phyloP scores from a whole-genome alignment of 2,888 invertebrate species.

The Leucophenga maculata region DNA sequence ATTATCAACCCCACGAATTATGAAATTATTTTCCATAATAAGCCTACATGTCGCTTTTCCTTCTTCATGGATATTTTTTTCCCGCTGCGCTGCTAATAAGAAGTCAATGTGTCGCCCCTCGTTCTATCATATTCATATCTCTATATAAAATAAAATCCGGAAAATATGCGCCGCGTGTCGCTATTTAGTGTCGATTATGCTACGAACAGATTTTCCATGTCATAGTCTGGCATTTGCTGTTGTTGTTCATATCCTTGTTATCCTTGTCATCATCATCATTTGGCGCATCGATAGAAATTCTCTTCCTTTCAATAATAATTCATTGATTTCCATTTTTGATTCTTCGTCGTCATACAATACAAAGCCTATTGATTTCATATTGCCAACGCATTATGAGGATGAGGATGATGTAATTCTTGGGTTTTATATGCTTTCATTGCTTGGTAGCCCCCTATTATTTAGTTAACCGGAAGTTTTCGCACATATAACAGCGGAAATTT shows the following conservation, averaged over 20 bases:
- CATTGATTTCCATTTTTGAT: background rate
- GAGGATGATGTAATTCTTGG: constrained; percentile 15
- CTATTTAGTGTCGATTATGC: constrained; percentile 72
- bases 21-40: constrained; percentile 73
- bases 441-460: background rate
- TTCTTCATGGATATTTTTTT: background rate
- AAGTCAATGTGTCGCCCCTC: constrained; percentile 33
- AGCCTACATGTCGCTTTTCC: constrained; percentile 39
- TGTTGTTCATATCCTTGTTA: constrained; percentile 36
- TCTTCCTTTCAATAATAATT: too few species aligned
- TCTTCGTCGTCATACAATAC: background rate
- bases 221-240: constrained; percentile 33
- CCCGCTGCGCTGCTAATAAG: constrained; percentile 27
- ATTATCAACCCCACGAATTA: constrained; percentile 69
- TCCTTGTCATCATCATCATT: background rate
- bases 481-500: background rate
- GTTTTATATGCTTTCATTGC: constrained; percentile 1
- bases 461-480: background rate
- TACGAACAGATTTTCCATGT: constrained; percentile 62
- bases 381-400: background rate
- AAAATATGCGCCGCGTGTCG: constrained; percentile 68
- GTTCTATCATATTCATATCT: constrained; percentile 50
- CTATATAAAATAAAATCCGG: constrained; percentile 44
- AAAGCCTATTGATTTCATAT: background rate
- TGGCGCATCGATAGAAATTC: too few species aligned